Percentiles rank a stretch among this genome's conserved stretches.
phyloP scores from a whole-genome alignment of 2,797 vertebrate species.

The Cetoscarus ocellatus region DNA sequence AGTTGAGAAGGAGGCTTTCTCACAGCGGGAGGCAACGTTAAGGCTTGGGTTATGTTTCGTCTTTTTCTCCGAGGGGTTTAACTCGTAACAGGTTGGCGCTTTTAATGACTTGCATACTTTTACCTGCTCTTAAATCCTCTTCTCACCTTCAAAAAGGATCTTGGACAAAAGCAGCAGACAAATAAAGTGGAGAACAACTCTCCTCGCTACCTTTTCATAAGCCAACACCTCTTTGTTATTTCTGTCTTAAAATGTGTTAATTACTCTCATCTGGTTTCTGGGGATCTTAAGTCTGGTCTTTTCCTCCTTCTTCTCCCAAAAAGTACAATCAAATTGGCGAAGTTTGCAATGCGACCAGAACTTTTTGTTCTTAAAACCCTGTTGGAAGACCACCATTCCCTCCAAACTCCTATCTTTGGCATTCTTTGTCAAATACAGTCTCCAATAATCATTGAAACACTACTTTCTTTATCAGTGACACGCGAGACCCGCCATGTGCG shows the following conservation, averaged over 20 bases:
- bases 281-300: too few relatives aligned
- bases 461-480: background rate
- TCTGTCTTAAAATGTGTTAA: background rate
- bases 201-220: background rate
- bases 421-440: background rate
- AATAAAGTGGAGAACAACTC: background rate
- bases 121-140: constrained; percentile 18
- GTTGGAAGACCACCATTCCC: background rate
- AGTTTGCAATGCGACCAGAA: background rate
- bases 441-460: background rate
- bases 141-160: constrained; percentile 8
- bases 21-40: constrained; percentile 29
- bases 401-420: background rate
- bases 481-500: background rate
- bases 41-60: constrained; percentile 39
- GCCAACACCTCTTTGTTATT: background rate
- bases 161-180: background rate
- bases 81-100: constrained; percentile 61
- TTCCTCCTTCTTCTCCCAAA: too few relatives aligned
- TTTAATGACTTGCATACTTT: constrained; percentile 33
- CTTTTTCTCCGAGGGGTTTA: constrained; percentile 13
- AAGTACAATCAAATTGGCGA: background rate
- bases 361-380: background rate
- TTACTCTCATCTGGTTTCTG: background rate
- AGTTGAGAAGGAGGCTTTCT: background rate